phyloP scores from a whole-genome alignment of 2,797 vertebrate species.

The Malacoctenus gilli region DNA sequence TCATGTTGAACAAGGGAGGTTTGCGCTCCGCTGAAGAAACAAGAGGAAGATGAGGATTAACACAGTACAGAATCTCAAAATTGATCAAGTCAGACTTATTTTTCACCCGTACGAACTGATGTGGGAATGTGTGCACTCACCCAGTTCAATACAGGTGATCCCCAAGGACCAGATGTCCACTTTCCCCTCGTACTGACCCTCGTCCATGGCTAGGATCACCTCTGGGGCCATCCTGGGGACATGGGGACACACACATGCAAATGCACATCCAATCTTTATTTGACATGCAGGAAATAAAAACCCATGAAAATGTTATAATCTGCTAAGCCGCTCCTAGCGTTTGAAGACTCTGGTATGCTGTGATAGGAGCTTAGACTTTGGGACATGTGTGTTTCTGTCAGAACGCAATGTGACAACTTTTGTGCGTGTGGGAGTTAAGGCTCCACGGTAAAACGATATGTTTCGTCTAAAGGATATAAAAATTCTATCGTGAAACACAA shows the following conservation, averaged over 20 bases:
- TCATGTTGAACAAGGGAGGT: constrained; percentile 99
- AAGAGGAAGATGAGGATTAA: neutral
- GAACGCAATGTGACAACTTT: constrained; percentile 23
- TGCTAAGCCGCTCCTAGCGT: constrained; percentile 70
- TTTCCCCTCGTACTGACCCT: constrained; percentile 97
- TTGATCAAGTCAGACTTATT: too few species aligned
- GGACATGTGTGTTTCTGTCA: constrained; percentile 44
- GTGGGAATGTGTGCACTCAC: constrained; percentile 74
- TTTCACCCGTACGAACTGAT: neutral
- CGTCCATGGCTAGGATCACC: constrained; percentile 98
- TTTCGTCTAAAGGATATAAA: too few species aligned
- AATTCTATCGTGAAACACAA: too few species aligned
- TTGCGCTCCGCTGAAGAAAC: constrained; percentile 93
- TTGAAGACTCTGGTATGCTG: constrained; percentile 65
- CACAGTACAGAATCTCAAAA: neutral
- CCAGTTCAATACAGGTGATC: constrained; percentile 97
- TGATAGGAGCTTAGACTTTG: constrained; percentile 63
- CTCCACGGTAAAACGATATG: too few species aligned
- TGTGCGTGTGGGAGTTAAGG: constrained; percentile 13
- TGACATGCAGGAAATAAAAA: constrained; percentile 39
- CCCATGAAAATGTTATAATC: constrained; percentile 69
- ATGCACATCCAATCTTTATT: constrained; percentile 35
- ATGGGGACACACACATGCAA: constrained; percentile 24
- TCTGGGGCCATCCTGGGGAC: constrained; percentile 94
- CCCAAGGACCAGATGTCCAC: constrained; percentile 97